Conservation (phyloP, 2,888 invertebrate genomes). For the Plagodis pulveraria region DNA sequence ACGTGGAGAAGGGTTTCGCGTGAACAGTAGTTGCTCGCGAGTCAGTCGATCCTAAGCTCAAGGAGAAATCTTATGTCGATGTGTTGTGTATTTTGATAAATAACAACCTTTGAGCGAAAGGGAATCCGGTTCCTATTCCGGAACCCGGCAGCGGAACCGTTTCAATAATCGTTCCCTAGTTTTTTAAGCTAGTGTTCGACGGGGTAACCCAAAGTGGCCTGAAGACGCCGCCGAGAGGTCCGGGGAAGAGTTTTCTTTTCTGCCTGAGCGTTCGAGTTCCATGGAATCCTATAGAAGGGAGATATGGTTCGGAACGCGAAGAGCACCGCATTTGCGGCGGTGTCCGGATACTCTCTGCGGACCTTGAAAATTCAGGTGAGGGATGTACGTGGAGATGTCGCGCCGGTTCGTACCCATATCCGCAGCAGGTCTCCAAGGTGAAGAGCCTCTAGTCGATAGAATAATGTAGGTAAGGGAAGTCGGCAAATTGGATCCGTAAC, state of each 20-base stretch:
- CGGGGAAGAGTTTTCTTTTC: slow-evolving; percentile 74
- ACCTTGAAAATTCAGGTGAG: slow-evolving; percentile 65
- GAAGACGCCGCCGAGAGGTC: slow-evolving; percentile 84
- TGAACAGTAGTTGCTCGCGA: slow-evolving; percentile 83
- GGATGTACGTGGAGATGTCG: slow-evolving; percentile 61
- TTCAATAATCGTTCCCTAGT: slow-evolving; percentile 64
- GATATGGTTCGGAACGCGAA: slow-evolving; percentile 77
- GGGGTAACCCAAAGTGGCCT: slow-evolving; percentile 77
- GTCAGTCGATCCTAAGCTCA: slow-evolving; percentile 85
- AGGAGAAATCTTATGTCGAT: slow-evolving; percentile 75
- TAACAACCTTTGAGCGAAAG: slow-evolving; percentile 76
- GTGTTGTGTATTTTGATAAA: slow-evolving; percentile 55
- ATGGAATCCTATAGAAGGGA: slow-evolving; percentile 79
- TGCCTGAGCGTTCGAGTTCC: slow-evolving; percentile 80
- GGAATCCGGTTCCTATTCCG: slow-evolving; percentile 85
- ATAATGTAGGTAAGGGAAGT: slow-evolving; percentile 89
- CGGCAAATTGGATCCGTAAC: slow-evolving; percentile 88
- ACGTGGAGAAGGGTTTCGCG: slow-evolving; percentile 83
- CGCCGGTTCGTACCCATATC: slow-evolving; percentile 87
- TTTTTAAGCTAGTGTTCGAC: slow-evolving; percentile 47
- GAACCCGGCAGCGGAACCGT: slow-evolving; percentile 85
- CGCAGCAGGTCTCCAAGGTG: slow-evolving; percentile 91
- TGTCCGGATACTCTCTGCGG: slow-evolving; percentile 62
- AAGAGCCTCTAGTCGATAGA: slow-evolving; percentile 87
- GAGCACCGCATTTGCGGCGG: slow-evolving; percentile 56